Conservation (phyloP, 2,113 vertebrate genomes). For the Antechinus flavipes region DNA sequence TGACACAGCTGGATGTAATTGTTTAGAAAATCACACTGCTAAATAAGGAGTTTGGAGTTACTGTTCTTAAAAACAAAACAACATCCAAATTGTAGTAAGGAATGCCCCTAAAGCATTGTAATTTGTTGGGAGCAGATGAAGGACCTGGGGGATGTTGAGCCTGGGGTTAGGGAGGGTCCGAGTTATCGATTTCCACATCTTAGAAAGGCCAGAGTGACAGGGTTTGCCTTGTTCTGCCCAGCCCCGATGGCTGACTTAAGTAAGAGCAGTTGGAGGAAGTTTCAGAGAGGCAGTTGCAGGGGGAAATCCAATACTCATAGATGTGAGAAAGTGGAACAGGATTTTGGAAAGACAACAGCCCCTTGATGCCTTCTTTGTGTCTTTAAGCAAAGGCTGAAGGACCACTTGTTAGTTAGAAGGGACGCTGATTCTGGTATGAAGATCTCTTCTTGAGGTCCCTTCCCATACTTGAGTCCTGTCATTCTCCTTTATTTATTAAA, state of each 20-base stretch:
- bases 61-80: neutral
- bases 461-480: neutral
- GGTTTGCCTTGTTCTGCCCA: neutral
- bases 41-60: neutral
- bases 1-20: neutral
- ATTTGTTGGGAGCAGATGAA: neutral
- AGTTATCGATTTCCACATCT: neutral
- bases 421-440: neutral
- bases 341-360: neutral
- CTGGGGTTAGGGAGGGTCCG: neutral
- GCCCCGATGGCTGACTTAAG: neutral
- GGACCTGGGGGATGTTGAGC: neutral
- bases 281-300: neutral
- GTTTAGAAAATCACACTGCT: neutral
- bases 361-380: neutral
- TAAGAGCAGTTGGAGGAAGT: neutral
- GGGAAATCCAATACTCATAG: neutral
- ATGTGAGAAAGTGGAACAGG: neutral
- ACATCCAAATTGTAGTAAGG: neutral
- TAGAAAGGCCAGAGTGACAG: neutral
- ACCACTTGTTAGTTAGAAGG: neutral
- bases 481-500: neutral
- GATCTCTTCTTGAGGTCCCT: neutral
- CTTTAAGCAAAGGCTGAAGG: neutral
- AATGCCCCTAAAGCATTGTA: conserved; percentile 4